Evolutionary conservation across 2,797 vertebrate species (phyloP).

Genomic region (Tragopan temminckii): DNA sequence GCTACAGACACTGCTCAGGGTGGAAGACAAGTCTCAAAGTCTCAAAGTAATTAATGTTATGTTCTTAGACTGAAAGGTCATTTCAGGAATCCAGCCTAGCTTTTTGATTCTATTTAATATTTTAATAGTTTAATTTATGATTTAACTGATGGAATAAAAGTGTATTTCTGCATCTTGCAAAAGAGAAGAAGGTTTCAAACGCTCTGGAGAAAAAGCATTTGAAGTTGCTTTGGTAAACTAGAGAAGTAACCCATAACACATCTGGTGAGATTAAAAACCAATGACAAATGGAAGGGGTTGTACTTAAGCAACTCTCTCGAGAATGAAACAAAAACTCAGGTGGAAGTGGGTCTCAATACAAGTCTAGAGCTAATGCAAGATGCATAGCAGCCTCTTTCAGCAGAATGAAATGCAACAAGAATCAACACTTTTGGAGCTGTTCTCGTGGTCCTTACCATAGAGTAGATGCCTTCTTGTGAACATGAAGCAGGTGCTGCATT

Average conservation of each 20-base stretch:
- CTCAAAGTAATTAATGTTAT: not conserved
- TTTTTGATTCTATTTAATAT: not conserved
- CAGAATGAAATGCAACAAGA: not conserved
- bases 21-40: not conserved
- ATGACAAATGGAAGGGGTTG: not conserved
- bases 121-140: not conserved
- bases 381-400: fast-evolving
- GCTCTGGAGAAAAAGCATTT: not conserved
- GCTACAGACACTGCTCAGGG: not conserved
- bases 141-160: not conserved
- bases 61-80: not conserved
- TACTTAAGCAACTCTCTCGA: not conserved
- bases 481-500: not conserved
- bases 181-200: not conserved
- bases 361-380: not conserved
- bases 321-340: not conserved
- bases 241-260: not conserved
- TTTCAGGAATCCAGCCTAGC: not conserved
- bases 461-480: not conserved
- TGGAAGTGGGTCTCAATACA: too few relatives aligned
- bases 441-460: not conserved
- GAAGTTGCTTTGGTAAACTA: not conserved
- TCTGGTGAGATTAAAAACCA: not conserved
- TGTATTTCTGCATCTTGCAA: not conserved
- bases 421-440: not conserved